A percentile compares a stretch with the other conserved stretches of the same genome.
Evolutionary conservation across 2,797 vertebrate genomes (phyloP).

Genomic region (Holocentrus rufus): DNA sequence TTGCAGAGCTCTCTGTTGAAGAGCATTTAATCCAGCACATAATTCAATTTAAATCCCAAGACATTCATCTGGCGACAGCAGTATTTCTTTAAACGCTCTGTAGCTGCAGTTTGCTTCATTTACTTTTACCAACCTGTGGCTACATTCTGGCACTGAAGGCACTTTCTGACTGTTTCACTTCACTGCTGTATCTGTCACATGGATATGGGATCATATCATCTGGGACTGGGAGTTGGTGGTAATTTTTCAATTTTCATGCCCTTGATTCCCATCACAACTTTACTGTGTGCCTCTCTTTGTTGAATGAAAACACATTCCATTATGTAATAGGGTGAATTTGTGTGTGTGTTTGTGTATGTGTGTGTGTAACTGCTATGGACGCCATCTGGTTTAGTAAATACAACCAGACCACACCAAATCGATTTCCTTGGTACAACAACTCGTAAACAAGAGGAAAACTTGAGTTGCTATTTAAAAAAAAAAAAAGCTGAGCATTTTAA

Average conservation of each 20-base stretch:
- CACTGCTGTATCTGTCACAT: not conserved
- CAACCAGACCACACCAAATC: not conserved
- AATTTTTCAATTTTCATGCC: no score
- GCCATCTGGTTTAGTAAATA: constrained; percentile 7
- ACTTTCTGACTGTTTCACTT: not conserved
- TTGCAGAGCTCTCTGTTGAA: no score
- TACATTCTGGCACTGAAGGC: constrained; percentile 3
- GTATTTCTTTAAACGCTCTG: not conserved
- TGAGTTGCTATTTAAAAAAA: not conserved
- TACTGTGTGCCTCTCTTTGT: not conserved
- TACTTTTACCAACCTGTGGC: not conserved
- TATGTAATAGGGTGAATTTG: constrained; percentile 28
- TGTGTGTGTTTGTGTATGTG: no score
- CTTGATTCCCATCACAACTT: no score
- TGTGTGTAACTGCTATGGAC: not conserved
- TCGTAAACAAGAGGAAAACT: not conserved
- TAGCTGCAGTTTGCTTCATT: not conserved
- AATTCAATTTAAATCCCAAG: no score
- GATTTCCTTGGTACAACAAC: not conserved
- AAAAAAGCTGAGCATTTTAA: not conserved
- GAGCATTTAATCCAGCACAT: no score
- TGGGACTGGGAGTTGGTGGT: no score
- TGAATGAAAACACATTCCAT: constrained; percentile 38
- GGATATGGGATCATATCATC: no score
- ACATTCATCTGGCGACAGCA: no score